Evolutionary conservation across 2,113 vertebrate genomes (phyloP), one percentile per base, ranked within the genome.

Genomic region (Odontophorus gujanensis): DNA sequence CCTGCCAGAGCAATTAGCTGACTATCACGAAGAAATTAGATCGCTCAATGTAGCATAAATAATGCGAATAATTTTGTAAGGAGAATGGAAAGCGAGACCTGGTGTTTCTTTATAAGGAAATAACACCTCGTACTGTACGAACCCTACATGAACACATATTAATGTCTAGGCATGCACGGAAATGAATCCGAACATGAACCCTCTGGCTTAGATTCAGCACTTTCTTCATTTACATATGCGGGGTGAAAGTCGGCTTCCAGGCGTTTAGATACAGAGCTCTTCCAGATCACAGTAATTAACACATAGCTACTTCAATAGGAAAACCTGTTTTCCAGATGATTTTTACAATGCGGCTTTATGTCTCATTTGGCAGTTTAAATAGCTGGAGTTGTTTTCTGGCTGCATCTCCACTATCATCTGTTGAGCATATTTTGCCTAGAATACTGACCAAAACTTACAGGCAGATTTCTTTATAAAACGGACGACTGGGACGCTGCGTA

Each of bases 1-100:
- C 98, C 98, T 98, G 97, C 98, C 98, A 98, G 97, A 98, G 98
- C 98, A 99, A 99, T 99, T 99, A 99, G 98, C 97, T 97, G 98
- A 97, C 98, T 98, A 98, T 98, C 98, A 98, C 97, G 98, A 98
- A 99, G 98, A 98, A 99, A 99, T 99, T 98, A 99, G 98, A 98
- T 98, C 97, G 98, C 97, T 98, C 98, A 98, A 98, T 98, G 98
- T 98, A 98, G 98, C 98, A 98, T 98, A 98, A 98, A 98, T 98
- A 98, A 98, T 98, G 98, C 95, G 97, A 98, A 98, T 98, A 98
- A 98, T 98, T 98, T 98, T 97, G 97, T 97, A 98, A 98, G 98
- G 97, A 98, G 97, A 98, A 98, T 97, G 97, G 98, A 98, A 98
- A 97, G 97, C 96, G 97, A 98, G 98, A 98, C 97, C 98, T 97